These are phyloP conservation scores for Eudorcas thomsonii DNA, from an alignment of 2,113 vertebrate species.

Conservation along the genomic window DNA sequence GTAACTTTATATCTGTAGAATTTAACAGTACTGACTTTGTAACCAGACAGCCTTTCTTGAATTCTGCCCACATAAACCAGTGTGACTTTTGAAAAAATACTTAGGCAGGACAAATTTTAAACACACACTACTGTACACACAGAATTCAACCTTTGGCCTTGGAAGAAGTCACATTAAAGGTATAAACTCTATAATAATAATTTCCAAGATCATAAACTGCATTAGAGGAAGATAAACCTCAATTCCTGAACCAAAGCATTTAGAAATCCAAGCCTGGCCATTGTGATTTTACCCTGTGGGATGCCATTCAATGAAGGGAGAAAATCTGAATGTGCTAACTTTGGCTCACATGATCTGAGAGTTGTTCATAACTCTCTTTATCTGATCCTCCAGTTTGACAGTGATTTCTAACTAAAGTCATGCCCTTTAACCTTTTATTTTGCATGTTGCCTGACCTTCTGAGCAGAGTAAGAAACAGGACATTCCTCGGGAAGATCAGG, in stretches of 20 bases:
- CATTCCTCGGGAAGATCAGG: constrained; percentile 91
- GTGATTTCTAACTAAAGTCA: constrained; percentile 13
- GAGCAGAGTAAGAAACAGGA: constrained; percentile 91
- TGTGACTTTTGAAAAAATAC: neutral
- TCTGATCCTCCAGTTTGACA: neutral
- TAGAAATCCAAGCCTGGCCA: neutral
- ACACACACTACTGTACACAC: neutral
- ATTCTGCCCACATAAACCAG: neutral
- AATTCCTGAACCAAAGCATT: neutral
- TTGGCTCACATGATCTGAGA: neutral
- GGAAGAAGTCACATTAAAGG: neutral
- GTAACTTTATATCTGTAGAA: neutral
- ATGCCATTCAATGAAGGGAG: neutral
- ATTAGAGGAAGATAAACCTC: neutral
- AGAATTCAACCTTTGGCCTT: neutral
- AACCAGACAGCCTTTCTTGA: neutral
- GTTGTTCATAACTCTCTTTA: neutral
- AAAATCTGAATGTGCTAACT: neutral
- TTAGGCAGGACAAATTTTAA: neutral
- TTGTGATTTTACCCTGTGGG: neutral
- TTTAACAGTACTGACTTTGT: neutral
- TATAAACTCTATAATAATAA: neutral
- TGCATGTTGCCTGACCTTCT: constrained; percentile 40
- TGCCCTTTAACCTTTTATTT: constrained; percentile 23
- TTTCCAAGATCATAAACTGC: neutral